Evolutionary conservation across 1,140 invertebrate species (phyloP).

Genomic region (Saccostrea cuccullata): DNA sequence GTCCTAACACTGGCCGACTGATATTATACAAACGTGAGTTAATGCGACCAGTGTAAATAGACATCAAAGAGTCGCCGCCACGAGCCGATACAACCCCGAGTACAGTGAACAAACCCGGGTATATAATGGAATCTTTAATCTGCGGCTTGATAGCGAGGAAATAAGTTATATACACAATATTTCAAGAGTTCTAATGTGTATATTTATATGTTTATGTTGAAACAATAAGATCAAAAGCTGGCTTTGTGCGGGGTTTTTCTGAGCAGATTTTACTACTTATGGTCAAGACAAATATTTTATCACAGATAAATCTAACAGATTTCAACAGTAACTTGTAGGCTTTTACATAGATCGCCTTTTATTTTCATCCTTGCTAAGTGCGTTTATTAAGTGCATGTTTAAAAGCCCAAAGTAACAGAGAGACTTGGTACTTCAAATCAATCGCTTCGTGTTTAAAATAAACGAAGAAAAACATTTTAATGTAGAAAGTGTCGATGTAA

Average conservation of each 20-base stretch:
- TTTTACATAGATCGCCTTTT: not conserved
- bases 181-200: constrained; percentile 30
- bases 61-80: constrained; percentile 7
- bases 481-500: not conserved
- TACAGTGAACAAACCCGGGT: not conserved
- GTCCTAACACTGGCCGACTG: not conserved
- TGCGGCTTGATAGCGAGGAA: constrained; percentile 2
- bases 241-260: not conserved
- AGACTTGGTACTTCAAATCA: not conserved
- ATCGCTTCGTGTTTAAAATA: not conserved
- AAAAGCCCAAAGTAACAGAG: not conserved
- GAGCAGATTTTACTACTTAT: not conserved
- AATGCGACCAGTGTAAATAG: constrained; percentile 14
- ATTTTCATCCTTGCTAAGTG: not conserved
- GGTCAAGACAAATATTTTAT: constrained; percentile 12
- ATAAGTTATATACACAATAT: constrained; percentile 22
- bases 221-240: constrained; percentile 31
- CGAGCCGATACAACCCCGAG: constrained; percentile 4
- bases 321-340: constrained; percentile 13
- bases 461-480: not conserved
- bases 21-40: not conserved
- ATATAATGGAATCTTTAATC: constrained; percentile 32
- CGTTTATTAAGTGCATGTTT: not conserved
- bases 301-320: not conserved
- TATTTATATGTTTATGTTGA: constrained; percentile 32